Evolutionary conservation across 2,888 invertebrate genomes (phyloP).

Genomic region (Neoitamus cyanurus): DNA sequence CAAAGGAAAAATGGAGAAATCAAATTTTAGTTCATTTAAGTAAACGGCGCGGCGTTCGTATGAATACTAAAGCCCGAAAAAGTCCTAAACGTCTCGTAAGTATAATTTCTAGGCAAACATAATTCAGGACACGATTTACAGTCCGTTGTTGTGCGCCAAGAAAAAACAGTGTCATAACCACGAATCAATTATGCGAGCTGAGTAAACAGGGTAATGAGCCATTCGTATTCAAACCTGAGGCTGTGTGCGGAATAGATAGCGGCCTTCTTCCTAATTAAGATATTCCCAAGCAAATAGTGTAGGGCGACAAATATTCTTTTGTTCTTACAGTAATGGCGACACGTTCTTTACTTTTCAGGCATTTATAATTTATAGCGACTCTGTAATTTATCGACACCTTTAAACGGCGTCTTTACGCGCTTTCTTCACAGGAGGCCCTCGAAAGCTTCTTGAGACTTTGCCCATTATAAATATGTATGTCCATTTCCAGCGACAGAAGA

Average conservation of each 20-base stretch:
- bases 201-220: background rate
- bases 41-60: background rate
- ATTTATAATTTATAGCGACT: constrained; percentile 2
- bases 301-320: constrained; percentile 2
- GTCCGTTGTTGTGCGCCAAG: background rate
- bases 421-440: background rate
- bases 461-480: background rate
- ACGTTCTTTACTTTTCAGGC: background rate
- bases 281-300: constrained; percentile 4
- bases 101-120: background rate
- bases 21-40: background rate
- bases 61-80: background rate
- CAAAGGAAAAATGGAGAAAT: no score
- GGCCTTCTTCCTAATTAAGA: constrained; percentile 1
- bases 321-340: background rate
- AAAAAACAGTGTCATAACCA: constrained; percentile 1
- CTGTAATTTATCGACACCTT: background rate
- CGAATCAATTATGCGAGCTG: background rate
- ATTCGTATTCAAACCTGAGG: background rate
- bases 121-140: background rate
- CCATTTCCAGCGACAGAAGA: background rate
- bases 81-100: background rate
- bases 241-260: constrained; percentile 8
- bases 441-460: background rate
- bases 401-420: background rate